Percentiles rank a stretch among this genome's conserved stretches.
phyloP scores from a whole-genome alignment of 2,113 vertebrate species.

The Petromus typicus region DNA sequence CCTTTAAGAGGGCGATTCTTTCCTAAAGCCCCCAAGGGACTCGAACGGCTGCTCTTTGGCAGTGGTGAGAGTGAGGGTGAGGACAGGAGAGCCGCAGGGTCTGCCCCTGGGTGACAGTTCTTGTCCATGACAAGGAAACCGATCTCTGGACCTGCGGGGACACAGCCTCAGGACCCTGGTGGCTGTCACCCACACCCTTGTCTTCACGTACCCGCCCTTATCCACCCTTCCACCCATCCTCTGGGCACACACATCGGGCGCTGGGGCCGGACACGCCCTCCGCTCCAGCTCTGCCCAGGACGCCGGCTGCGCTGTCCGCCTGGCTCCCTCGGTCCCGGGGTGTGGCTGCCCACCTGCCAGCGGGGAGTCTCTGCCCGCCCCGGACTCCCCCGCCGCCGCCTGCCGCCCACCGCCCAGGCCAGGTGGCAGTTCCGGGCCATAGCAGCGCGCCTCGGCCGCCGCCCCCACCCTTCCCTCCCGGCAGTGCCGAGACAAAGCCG shows the following conservation, averaged over 20 bases:
- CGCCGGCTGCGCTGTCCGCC: neutral
- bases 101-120: neutral
- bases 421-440: conserved; percentile 48
- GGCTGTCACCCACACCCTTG: neutral
- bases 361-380: conserved; percentile 19
- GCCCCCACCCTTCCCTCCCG: conserved; percentile 72
- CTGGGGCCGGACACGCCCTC: conserved; percentile 75
- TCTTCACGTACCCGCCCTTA: neutral
- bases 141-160: conserved; percentile 55
- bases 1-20: conserved; percentile 65
- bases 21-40: neutral
- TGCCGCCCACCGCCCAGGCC: conserved; percentile 37
- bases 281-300: neutral
- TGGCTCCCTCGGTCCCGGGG: conserved; percentile 38
- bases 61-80: neutral
- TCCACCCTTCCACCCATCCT: neutral
- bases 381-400: neutral
- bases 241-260: neutral
- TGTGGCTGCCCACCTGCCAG: conserved; percentile 76
- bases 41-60: neutral
- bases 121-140: conserved; percentile 45
- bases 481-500: conserved; percentile 81
- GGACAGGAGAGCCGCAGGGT: neutral
- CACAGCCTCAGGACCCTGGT: neutral
- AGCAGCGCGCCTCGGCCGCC: conserved; percentile 40